Percentiles rank a stretch among this genome's conserved stretches.
Evolutionary conservation across 2,888 invertebrate species (phyloP).

Genomic region (Melieria picta): DNA sequence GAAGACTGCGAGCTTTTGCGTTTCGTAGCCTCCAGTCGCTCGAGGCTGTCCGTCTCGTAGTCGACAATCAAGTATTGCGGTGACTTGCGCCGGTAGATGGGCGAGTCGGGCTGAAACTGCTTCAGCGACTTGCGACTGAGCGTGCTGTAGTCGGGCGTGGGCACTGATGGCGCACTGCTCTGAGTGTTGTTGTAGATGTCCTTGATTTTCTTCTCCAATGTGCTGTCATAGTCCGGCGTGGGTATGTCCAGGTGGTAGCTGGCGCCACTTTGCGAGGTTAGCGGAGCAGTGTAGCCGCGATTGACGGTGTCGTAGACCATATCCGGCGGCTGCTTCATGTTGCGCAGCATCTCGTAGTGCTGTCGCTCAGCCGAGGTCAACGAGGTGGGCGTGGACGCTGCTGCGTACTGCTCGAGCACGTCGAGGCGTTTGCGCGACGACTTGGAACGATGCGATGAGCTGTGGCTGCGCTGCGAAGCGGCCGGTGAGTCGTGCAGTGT

Average conservation of each 20-base stretch:
- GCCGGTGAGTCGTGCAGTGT: conserved; percentile 61
- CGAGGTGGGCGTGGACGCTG: conserved; percentile 58
- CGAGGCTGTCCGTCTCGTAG: conserved; percentile 80
- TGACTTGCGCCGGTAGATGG: conserved; percentile 62
- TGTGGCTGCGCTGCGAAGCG: conserved; percentile 56
- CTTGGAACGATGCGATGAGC: conserved; percentile 55
- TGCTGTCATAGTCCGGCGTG: conserved; percentile 66
- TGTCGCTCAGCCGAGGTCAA: conserved; percentile 59
- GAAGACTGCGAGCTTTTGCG: conserved; percentile 63
- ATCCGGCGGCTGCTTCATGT: conserved; percentile 69
- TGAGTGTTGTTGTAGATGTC: conserved; percentile 63
- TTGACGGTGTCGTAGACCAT: conserved; percentile 76
- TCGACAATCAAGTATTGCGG: conserved; percentile 69
- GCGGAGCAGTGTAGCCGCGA: conserved; percentile 58
- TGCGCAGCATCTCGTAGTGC: conserved; percentile 63
- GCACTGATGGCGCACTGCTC: conserved; percentile 63
- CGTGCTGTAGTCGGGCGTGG: conserved; percentile 66
- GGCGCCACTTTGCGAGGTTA: conserved; percentile 37
- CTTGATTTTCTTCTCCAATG: conserved; percentile 64
- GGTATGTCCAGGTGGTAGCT: conserved; percentile 59
- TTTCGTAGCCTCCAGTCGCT: conserved; percentile 70
- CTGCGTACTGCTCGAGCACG: conserved; percentile 61
- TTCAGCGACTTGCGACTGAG: conserved; percentile 62
- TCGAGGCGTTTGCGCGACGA: conserved; percentile 57
- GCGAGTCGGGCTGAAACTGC: conserved; percentile 66